Percentiles rank a stretch among this genome's conserved stretches.
Evolutionary conservation across 2,797 vertebrate genomes (phyloP).

Genomic region (Bucorvus abyssinicus): DNA sequence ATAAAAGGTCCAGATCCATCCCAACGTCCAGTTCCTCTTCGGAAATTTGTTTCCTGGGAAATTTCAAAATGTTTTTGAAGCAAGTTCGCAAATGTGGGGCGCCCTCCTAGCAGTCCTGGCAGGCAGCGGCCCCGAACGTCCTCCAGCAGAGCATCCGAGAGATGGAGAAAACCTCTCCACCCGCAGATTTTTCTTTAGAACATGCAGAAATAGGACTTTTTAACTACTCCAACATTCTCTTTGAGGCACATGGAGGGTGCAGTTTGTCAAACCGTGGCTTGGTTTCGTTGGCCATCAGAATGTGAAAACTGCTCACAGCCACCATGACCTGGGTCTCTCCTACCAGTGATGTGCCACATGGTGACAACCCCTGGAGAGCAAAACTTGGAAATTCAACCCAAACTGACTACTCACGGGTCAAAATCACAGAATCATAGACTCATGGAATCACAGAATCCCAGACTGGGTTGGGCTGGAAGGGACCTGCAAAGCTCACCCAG

Average conservation of each 20-base stretch:
- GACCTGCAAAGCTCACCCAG: too few species aligned
- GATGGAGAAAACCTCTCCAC: background rate
- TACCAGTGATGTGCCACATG: fast-evolving
- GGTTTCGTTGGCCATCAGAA: fast-evolving
- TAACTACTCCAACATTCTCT: background rate
- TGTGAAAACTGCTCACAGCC: background rate
- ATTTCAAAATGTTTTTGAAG: background rate
- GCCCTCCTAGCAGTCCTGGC: background rate
- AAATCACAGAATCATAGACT: background rate
- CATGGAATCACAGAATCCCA: background rate
- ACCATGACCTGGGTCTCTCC: background rate
- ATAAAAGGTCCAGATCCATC: background rate
- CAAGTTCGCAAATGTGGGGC: background rate
- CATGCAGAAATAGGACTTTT: background rate
- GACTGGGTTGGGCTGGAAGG: too few species aligned
- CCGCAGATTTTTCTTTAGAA: background rate
- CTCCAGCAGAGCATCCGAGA: background rate
- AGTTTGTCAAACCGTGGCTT: background rate
- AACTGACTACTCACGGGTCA: fast-evolving
- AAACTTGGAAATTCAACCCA: background rate
- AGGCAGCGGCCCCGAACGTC: background rate
- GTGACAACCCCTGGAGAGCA: background rate
- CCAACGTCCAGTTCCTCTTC: background rate
- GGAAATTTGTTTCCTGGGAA: background rate
- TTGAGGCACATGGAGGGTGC: background rate